Evolutionary conservation across 2,113 vertebrate species (phyloP), one percentile per base, ranked within the genome.

Genomic region (Catharus bicknelli): DNA sequence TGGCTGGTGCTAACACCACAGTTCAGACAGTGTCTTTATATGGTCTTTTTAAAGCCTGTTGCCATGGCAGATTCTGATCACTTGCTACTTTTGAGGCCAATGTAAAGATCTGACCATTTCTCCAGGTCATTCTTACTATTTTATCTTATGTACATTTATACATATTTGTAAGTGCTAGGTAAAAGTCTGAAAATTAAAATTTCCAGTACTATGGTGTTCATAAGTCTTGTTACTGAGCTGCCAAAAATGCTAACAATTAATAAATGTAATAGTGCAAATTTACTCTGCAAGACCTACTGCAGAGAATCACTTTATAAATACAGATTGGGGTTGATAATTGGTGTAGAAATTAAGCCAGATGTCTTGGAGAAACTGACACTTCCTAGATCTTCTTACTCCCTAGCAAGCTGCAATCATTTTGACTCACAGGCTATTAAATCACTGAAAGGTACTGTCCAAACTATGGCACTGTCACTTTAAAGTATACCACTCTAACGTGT

Each of bases 21-120:
- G 97, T 98, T 98, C 96, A 98, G 97, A 98, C 98, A 98, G 98
- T 98, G 97, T 97, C 98, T 98, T 98, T 97, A 94, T 94, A 97
- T 72, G 95, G 97, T 96, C 96, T 97, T 97, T 98, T 97, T 93
- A 97, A 97, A 98, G 98, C 97, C 98, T 98, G 98, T 97, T 98
- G 96, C 96, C 96, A 97, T 58, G 96, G 97, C 96, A 97, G 94
- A 96, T 95, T 96, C 95, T 95, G 95, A 96, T 97, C 93, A 96
- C 97, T 97, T 96, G 96, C 97, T 98, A 97, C 97, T 97, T 97
- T 96, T 95, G 97, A 97, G 97, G 97, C 95, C 97, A 97, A 94
- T 94, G 91, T 94, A 96, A 97, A 97, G 96, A 95, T 96, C 90
- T 95, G 97, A 98, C 96, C 97, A 96, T 97, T 97, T 96, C 83